phyloP scores from a whole-genome alignment of 2,113 vertebrate genomes.

The Lonchura striata region DNA sequence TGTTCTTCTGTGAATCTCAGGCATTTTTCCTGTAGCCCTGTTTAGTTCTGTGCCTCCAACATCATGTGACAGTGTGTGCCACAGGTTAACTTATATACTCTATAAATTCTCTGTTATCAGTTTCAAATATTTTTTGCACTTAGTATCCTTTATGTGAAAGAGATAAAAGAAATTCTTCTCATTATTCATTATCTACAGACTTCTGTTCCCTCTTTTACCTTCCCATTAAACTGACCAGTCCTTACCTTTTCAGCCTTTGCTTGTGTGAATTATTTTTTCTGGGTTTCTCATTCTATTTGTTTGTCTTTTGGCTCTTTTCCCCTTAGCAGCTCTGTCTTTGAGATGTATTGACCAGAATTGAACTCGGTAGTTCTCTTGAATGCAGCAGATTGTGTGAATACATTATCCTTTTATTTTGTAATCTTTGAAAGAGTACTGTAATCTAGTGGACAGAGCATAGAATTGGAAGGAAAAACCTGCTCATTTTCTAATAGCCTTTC shows the following conservation, averaged over 20 bases:
- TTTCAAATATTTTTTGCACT: not conserved
- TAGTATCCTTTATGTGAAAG: not conserved
- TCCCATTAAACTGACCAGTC: not conserved
- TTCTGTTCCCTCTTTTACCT: not conserved
- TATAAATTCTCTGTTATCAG: not conserved
- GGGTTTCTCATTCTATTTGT: slow-evolving; percentile 16
- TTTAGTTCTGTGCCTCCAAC: not conserved
- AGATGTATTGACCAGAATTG: slow-evolving; percentile 31
- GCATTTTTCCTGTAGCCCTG: not conserved
- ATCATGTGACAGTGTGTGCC: not conserved
- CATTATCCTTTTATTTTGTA: slow-evolving; percentile 54
- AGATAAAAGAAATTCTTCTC: not conserved
- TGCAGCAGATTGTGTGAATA: slow-evolving; percentile 38
- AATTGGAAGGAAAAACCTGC: slow-evolving; percentile 32
- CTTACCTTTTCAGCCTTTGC: not conserved
- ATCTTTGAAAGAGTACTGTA: slow-evolving; percentile 24
- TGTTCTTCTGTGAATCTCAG: not conserved
- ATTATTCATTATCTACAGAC: not conserved
- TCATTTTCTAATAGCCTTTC: slow-evolving; percentile 56
- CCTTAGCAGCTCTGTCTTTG: not conserved
- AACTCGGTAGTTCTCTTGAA: not conserved
- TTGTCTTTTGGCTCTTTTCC: slow-evolving; percentile 19
- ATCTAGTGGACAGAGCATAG: slow-evolving; percentile 43
- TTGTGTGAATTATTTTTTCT: not conserved
- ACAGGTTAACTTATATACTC: not conserved